These are phyloP conservation scores for Pseudomyrmex sp. DNA, from an alignment of 1,140 invertebrate genomes.

Conservation along the genomic window DNA sequence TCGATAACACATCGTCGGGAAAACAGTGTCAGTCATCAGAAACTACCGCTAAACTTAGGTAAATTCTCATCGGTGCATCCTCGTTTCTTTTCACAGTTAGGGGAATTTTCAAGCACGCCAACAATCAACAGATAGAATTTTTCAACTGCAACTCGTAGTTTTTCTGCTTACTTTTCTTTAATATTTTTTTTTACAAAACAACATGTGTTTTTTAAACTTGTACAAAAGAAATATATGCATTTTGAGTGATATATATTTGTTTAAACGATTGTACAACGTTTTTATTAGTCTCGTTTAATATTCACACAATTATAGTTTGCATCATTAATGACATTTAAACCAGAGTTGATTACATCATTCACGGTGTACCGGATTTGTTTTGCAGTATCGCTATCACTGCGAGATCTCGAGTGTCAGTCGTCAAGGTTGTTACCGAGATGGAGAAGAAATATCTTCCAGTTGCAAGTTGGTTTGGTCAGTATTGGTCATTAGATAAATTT, in stretches of 20 bases:
- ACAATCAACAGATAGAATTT: conserved; percentile 34
- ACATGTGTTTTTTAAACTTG: background rate
- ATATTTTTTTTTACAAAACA: background rate
- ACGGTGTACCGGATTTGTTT: conserved; percentile 67
- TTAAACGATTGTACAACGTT: background rate
- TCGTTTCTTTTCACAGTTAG: conserved; percentile 3
- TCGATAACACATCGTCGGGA: conserved; percentile 65
- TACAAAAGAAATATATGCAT: background rate
- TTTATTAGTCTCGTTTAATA: background rate
- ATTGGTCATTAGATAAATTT: background rate
- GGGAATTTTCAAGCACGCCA: conserved; percentile 48
- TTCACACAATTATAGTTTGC: background rate
- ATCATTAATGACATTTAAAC: conserved; percentile 27
- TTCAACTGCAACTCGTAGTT: background rate
- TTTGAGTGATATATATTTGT: background rate
- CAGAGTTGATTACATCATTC: conserved; percentile 65
- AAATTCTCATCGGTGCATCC: conserved; percentile 42
- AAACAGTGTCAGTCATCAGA: conserved; percentile 66
- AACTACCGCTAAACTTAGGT: conserved; percentile 70
- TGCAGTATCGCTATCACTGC: conserved; percentile 62
- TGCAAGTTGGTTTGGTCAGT: conserved; percentile 7
- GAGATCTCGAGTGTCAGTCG: conserved; percentile 62
- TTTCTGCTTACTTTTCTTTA: background rate
- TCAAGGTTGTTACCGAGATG: conserved; percentile 55
- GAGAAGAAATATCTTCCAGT: conserved; percentile 50